Percentiles rank a stretch among this genome's conserved stretches.
These are phyloP conservation scores for Spodoptera littoralis DNA, from an alignment of 2,888 invertebrate species.

Conservation along the genomic window DNA sequence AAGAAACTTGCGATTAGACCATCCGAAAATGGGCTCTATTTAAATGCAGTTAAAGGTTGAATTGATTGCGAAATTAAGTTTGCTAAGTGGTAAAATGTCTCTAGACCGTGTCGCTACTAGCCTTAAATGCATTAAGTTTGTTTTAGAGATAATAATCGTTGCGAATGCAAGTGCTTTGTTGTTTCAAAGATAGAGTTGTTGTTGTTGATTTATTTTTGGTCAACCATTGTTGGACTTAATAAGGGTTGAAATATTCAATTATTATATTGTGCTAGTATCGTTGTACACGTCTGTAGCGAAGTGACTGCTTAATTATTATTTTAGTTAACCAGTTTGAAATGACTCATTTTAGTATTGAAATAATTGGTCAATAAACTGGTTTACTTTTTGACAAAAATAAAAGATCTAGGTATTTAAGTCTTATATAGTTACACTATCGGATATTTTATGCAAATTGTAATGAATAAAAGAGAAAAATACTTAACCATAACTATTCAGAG, in stretches of 20 bases:
- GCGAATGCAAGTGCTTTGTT: constrained; percentile 84
- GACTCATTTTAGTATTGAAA: constrained; percentile 18
- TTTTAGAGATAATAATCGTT: constrained; percentile 88
- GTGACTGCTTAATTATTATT: constrained; percentile 38
- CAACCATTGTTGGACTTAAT: constrained; percentile 82
- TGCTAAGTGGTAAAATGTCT: constrained; percentile 80
- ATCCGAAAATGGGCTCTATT: constrained; percentile 67
- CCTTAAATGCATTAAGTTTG: constrained; percentile 88
- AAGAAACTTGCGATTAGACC: constrained; percentile 56
- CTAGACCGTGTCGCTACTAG: constrained; percentile 87
- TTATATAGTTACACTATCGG: too few relatives aligned
- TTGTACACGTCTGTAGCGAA: constrained; percentile 31
- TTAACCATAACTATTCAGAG: background rate
- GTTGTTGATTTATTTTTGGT: constrained; percentile 86
- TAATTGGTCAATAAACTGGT: too few relatives aligned
- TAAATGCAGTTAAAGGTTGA: constrained; percentile 54
- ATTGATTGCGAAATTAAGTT: constrained; percentile 58
- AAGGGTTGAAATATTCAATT: constrained; percentile 68
- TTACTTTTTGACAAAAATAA: too few relatives aligned
- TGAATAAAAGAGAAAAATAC: too few relatives aligned
- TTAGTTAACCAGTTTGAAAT: constrained; percentile 3
- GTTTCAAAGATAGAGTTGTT: constrained; percentile 88
- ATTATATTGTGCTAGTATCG: constrained; percentile 54
- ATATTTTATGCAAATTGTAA: too few relatives aligned
- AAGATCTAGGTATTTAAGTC: too few relatives aligned